Conservation (phyloP, 2,888 invertebrate genomes). For the Aphidoletes aphidimyza region DNA sequence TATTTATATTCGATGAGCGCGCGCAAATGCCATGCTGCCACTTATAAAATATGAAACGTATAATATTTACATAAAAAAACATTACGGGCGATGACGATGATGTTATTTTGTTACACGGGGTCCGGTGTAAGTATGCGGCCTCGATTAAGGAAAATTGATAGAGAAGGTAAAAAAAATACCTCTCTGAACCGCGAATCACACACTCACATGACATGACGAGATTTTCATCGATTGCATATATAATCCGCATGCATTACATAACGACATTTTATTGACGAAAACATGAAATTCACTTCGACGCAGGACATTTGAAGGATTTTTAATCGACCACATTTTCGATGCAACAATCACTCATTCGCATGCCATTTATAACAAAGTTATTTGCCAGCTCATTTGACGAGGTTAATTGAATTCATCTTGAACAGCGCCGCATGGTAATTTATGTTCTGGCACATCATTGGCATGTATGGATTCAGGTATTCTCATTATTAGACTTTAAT, state of each 20-base stretch:
- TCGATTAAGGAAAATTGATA: conserved; percentile 38
- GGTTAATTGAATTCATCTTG: too few relatives aligned
- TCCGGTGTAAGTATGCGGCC: neutral
- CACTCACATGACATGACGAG: neutral
- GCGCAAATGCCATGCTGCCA: conserved; percentile 25
- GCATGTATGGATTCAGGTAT: too few relatives aligned
- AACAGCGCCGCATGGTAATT: too few relatives aligned
- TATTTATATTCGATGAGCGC: conserved; percentile 40
- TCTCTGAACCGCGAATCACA: neutral
- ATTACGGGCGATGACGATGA: conserved; percentile 5
- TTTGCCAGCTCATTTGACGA: too few relatives aligned
- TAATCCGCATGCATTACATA: neutral
- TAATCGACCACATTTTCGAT: too few relatives aligned
- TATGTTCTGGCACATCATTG: too few relatives aligned
- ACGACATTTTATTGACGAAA: neutral
- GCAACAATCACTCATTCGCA: too few relatives aligned
- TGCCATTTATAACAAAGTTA: too few relatives aligned
- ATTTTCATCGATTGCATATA: conserved; percentile 31
- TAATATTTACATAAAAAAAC: conserved; percentile 48
- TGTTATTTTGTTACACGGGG: neutral
- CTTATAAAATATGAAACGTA: conserved; percentile 36
- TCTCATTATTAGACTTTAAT: too few relatives aligned
- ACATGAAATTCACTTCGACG: too few relatives aligned
- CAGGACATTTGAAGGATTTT: neutral
- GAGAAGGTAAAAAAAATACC: neutral